Conservation (phyloP, 2,113 vertebrate species). For the Catharus minimus region DNA sequence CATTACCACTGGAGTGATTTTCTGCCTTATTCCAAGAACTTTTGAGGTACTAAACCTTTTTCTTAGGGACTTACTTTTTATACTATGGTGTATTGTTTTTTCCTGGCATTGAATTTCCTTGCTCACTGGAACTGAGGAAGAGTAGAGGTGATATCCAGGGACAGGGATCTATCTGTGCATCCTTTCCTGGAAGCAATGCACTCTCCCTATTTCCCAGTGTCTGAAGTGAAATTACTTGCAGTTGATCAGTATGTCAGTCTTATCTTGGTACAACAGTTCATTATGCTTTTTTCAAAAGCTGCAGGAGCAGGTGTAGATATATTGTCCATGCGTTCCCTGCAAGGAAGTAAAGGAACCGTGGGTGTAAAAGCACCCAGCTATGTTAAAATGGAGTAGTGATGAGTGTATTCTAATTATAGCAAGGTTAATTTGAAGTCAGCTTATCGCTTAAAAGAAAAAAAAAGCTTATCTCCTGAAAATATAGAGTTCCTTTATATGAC, state of each 20-base stretch:
- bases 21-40: neutral
- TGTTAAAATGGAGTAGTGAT: neutral
- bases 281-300: neutral
- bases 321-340: neutral
- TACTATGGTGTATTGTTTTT: neutral
- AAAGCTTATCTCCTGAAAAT: neutral
- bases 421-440: neutral
- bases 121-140: neutral
- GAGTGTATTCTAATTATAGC: neutral
- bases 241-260: neutral
- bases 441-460: neutral
- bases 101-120: neutral
- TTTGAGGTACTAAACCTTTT: neutral
- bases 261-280: neutral
- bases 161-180: neutral
- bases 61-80: neutral
- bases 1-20: neutral
- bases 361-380: neutral
- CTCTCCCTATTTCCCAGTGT: neutral
- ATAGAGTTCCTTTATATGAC: neutral
- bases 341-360: neutral
- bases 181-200: neutral
- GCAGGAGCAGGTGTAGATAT: neutral
- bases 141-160: neutral
- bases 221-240: neutral